phyloP scores from a whole-genome alignment of 2,113 vertebrate genomes.

The Cheirogaleus medius region DNA sequence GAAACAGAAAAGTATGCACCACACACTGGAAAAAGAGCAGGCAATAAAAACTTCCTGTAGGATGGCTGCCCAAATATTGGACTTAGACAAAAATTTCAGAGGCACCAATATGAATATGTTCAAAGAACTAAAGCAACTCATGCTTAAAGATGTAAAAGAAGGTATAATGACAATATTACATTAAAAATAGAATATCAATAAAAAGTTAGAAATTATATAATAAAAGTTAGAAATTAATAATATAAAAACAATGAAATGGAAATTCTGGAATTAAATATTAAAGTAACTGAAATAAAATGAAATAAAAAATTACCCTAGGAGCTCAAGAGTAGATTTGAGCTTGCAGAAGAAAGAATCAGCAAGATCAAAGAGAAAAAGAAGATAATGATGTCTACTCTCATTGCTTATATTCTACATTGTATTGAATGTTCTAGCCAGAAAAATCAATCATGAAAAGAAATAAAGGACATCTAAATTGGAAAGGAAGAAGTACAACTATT shows the following conservation, averaged over 20 bases:
- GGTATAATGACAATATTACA: neutral
- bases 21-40: neutral
- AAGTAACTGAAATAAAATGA: neutral
- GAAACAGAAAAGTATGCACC: neutral
- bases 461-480: neutral
- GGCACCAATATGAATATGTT: neutral
- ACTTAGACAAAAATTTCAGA: neutral
- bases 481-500: neutral
- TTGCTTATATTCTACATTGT: neutral
- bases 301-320: neutral
- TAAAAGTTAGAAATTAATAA: too few relatives aligned
- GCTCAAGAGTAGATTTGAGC: neutral
- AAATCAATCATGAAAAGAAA: neutral
- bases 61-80: neutral
- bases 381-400: neutral
- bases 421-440: neutral
- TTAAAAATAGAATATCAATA: neutral
- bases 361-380: neutral
- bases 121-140: neutral
- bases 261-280: neutral
- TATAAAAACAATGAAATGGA: neutral
- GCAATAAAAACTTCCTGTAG: neutral
- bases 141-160: neutral
- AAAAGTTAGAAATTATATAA: too few relatives aligned
- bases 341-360: neutral